A percentile compares a stretch with the other conserved stretches of the same genome.
Conservation (phyloP, 2,888 invertebrate species). For the Odontocolon sp. region DNA sequence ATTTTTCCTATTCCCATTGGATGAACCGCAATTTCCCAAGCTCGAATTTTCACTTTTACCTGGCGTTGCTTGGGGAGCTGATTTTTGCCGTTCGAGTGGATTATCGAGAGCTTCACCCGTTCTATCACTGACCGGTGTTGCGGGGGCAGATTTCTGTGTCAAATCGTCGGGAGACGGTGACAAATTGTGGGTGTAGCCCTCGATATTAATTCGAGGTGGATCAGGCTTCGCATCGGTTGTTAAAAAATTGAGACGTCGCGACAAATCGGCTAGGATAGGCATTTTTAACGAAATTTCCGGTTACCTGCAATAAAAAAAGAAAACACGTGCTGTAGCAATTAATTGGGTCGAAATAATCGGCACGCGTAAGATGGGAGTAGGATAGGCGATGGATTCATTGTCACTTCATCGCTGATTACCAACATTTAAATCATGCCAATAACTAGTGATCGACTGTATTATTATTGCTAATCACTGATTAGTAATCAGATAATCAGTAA, state of each 20-base stretch:
- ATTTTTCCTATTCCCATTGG: constrained; percentile 38
- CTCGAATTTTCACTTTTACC: constrained; percentile 19
- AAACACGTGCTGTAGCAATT: not conserved
- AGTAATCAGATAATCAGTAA: no score
- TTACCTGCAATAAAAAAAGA: not conserved
- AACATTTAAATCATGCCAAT: no score
- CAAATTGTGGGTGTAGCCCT: constrained; percentile 64
- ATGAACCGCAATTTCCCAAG: constrained; percentile 13
- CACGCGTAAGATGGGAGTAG: no score
- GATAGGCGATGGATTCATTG: no score
- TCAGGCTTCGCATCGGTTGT: constrained; percentile 83
- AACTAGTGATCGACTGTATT: no score
- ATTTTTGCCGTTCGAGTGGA: constrained; percentile 5
- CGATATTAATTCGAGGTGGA: constrained; percentile 79
- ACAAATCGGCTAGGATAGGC: constrained; percentile 73
- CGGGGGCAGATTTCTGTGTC: constrained; percentile 37
- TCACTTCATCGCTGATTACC: no score
- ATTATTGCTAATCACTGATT: no score
- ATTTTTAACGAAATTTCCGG: constrained; percentile 54
- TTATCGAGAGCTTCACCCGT: not conserved
- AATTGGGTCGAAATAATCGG: not conserved
- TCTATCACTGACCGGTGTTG: constrained; percentile 14
- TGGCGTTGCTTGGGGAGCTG: constrained; percentile 4
- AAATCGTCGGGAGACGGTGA: constrained; percentile 67
- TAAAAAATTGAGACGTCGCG: constrained; percentile 81